These are phyloP conservation scores for Cheilinus undulatus DNA, from an alignment of 2,113 vertebrate species.

Conservation along the genomic window DNA sequence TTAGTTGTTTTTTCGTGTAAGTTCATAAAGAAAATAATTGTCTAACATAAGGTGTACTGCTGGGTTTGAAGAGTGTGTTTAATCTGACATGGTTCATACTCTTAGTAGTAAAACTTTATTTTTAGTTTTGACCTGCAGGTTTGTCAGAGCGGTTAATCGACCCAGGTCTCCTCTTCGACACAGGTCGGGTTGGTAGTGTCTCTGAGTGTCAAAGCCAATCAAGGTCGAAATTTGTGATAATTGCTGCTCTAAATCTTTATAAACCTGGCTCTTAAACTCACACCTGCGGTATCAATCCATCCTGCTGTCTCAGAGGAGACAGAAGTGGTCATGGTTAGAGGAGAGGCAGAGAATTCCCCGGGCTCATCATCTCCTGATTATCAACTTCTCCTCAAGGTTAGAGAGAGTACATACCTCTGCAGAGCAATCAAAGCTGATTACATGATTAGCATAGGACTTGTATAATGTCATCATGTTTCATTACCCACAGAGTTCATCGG, in stretches of 20 bases:
- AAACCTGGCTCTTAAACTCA: neutral
- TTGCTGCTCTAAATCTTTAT: neutral
- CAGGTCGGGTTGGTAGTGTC: too few species aligned
- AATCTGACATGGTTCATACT: too few species aligned
- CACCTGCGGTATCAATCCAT: neutral
- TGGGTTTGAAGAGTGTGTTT: too few species aligned
- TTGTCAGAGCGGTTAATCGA: too few species aligned
- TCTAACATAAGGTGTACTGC: too few species aligned
- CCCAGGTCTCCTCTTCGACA: too few species aligned
- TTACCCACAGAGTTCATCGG: constrained; percentile 72
- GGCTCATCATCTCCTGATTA: constrained; percentile 75
- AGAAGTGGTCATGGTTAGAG: neutral
- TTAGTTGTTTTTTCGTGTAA: too few species aligned
- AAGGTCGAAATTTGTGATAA: constrained; percentile 1
- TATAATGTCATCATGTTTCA: constrained; percentile 76
- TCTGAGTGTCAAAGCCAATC: constrained; percentile 10
- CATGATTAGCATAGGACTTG: constrained; percentile 79
- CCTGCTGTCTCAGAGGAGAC: neutral
- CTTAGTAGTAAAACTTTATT: too few species aligned
- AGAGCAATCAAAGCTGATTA: constrained; percentile 79
- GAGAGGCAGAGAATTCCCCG: constrained; percentile 32
- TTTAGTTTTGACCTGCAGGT: too few species aligned
- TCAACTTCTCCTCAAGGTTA: constrained; percentile 76
- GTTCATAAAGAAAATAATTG: too few species aligned
- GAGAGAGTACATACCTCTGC: constrained; percentile 61